A percentile compares a stretch with the other conserved stretches of the same genome.
phyloP scores from a whole-genome alignment of 2,113 vertebrate genomes.

The Saccopteryx leptura region DNA sequence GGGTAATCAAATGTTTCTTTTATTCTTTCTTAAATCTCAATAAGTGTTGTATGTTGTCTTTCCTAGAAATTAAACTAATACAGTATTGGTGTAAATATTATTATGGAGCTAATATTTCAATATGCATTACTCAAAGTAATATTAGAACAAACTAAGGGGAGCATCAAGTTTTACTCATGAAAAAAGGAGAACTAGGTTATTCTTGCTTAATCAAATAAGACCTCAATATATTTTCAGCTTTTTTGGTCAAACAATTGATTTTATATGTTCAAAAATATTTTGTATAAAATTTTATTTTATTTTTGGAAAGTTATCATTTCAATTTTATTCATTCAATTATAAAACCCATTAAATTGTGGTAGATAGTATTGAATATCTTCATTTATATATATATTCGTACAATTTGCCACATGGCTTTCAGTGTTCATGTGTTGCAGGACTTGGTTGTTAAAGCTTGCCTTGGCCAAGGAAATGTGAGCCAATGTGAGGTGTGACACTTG shows the following conservation, averaged over 20 bases:
- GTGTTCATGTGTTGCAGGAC: not conserved
- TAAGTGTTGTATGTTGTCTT: not conserved
- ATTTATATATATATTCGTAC: not conserved
- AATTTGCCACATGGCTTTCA: not conserved
- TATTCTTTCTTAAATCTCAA: constrained; percentile 6
- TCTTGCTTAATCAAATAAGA: constrained; percentile 25
- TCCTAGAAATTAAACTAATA: constrained; percentile 24
- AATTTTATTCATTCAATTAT: not conserved
- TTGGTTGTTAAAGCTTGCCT: not conserved
- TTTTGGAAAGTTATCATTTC: not conserved
- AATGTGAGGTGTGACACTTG: not conserved
- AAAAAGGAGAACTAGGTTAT: not conserved
- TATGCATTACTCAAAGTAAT: not conserved
- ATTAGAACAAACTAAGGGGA: not conserved
- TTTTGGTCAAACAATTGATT: not conserved
- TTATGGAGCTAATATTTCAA: constrained; percentile 13
- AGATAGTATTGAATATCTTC: not conserved
- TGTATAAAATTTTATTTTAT: not conserved
- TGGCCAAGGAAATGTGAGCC: not conserved
- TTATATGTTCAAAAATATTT: constrained; percentile 3
- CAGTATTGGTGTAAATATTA: not conserved
- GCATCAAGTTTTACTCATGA: not conserved
- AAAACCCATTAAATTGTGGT: not conserved
- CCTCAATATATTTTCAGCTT: not conserved
- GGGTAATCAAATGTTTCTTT: not conserved